These are phyloP conservation scores for Rhinoderma darwinii DNA, from an alignment of 2,113 vertebrate genomes.

Conservation along the genomic window DNA sequence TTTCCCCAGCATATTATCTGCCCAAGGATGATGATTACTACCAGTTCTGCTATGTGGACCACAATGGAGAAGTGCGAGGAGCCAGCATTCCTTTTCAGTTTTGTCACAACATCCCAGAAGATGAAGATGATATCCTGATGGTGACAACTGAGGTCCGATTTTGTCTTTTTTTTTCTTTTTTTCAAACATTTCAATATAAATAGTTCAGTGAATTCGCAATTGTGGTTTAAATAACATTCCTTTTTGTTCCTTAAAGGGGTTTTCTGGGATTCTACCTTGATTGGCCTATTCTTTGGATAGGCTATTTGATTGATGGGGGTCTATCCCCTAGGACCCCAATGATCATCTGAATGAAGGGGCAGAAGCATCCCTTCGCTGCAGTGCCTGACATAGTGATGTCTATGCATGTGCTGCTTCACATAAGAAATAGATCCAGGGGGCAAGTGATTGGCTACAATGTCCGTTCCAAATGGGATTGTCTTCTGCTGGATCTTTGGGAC, in stretches of 20 bases:
- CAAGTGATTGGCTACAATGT: background rate
- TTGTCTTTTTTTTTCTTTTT: background rate
- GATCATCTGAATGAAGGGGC: background rate
- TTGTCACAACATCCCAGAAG: conserved; percentile 56
- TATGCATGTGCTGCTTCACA: background rate
- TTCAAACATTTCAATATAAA: background rate
- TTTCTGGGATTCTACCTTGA: too few relatives aligned
- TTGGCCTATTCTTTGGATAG: too few relatives aligned
- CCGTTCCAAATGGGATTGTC: background rate
- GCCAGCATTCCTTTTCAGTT: conserved; percentile 76
- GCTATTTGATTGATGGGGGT: too few relatives aligned
- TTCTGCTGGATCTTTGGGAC: background rate
- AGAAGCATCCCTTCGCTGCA: background rate
- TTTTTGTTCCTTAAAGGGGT: too few relatives aligned
- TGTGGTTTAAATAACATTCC: too few relatives aligned
- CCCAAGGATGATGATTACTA: conserved; percentile 77
- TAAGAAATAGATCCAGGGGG: background rate
- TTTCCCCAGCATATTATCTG: conserved; percentile 73
- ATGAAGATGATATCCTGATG: conserved; percentile 71
- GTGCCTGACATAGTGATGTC: background rate
- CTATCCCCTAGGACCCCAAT: too few relatives aligned
- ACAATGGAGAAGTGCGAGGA: conserved; percentile 70
- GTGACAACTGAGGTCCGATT: conserved; percentile 71
- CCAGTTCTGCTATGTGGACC: conserved; percentile 78
- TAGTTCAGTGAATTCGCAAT: too few relatives aligned